Conservation (phyloP, 2,888 invertebrate genomes). For the Drosophila emarginata region DNA sequence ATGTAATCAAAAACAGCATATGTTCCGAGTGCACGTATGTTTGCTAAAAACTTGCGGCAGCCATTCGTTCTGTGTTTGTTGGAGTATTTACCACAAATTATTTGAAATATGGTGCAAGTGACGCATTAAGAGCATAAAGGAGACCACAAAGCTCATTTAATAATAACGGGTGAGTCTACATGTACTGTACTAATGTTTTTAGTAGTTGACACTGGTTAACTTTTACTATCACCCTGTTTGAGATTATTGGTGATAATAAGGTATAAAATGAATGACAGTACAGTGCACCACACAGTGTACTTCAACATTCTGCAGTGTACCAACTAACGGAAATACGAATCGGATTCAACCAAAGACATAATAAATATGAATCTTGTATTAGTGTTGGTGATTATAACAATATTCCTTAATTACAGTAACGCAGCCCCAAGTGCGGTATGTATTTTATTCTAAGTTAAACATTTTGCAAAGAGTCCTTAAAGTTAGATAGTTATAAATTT, state of each 20-base stretch:
- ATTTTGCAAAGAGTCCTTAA: no score
- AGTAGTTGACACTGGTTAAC: slow-evolving; percentile 12
- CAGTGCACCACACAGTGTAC: slow-evolving; percentile 42
- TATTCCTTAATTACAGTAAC: slow-evolving; percentile 25
- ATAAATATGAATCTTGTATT: slow-evolving; percentile 38
- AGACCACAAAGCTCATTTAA: slow-evolving; percentile 54
- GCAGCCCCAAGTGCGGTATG: slow-evolving; percentile 38
- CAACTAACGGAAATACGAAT: slow-evolving; percentile 18
- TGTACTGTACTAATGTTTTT: slow-evolving; percentile 18
- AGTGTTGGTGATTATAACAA: slow-evolving; percentile 27
- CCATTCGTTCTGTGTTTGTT: slow-evolving; percentile 60
- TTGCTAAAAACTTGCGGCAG: slow-evolving; percentile 57
- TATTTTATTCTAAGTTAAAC: not conserved
- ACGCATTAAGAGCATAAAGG: slow-evolving; percentile 62
- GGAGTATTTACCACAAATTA: slow-evolving; percentile 72
- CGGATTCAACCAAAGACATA: not conserved
- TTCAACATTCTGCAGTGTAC: slow-evolving; percentile 30
- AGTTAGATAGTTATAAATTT: not conserved
- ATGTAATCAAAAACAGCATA: slow-evolving; percentile 61
- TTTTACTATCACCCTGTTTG: slow-evolving; percentile 54
- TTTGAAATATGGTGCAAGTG: slow-evolving; percentile 72
- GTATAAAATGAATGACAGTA: slow-evolving; percentile 50
- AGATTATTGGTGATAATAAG: slow-evolving; percentile 10
- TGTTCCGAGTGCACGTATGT: slow-evolving; percentile 61
- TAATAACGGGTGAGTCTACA: slow-evolving; percentile 53